These are phyloP conservation scores for Phenganax stokvisi DNA, from an alignment of 92 coral and sea anemone genomes.

Conservation along the genomic window DNA sequence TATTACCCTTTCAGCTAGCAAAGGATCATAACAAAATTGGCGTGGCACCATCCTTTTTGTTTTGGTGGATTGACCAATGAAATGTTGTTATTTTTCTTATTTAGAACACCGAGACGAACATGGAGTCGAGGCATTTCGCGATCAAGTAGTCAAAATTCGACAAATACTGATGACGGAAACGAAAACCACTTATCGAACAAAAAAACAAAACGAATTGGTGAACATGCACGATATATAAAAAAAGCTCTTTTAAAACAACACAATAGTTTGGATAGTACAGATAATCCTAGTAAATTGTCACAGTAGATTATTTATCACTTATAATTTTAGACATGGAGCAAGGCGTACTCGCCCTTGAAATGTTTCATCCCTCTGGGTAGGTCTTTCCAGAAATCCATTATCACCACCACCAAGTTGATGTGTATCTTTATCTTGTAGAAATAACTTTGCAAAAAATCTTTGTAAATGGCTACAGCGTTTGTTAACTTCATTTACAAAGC, in stretches of 20 bases:
- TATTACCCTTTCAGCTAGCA: too few species aligned
- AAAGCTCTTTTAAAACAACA: constrained; percentile 73
- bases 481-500: too few species aligned
- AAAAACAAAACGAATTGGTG: constrained; percentile 63
- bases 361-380: too few species aligned
- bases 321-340: not conserved
- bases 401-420: too few species aligned
- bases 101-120: constrained; percentile 35
- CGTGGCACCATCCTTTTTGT: too few species aligned
- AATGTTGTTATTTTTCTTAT: not conserved
- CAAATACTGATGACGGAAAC: constrained; percentile 51
- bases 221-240: constrained; percentile 85
- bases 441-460: too few species aligned
- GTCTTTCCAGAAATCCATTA: too few species aligned
- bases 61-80: too few species aligned
- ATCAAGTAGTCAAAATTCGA: constrained; percentile 55
- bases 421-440: too few species aligned
- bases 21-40: too few species aligned
- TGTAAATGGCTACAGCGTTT: too few species aligned
- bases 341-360: too few species aligned
- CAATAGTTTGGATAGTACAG: constrained; percentile 36
- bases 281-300: constrained; percentile 16
- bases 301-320: not conserved
- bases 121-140: constrained; percentile 39
- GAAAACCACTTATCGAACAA: constrained; percentile 40